These are phyloP conservation scores for Esox lucius DNA, from an alignment of 2,797 vertebrate genomes.

Conservation along the genomic window DNA sequence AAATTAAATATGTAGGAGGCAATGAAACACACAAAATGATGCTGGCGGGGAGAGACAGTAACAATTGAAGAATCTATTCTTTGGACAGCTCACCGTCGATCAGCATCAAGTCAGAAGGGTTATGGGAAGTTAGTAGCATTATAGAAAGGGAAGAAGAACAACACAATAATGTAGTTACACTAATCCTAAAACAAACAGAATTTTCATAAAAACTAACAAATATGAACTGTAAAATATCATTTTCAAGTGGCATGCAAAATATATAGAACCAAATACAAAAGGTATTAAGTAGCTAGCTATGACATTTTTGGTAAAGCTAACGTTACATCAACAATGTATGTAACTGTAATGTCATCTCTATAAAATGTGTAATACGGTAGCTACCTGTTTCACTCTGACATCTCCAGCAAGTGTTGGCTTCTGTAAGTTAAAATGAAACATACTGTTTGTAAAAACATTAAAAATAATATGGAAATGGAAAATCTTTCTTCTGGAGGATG, in stretches of 20 bases:
- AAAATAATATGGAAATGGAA: not conserved
- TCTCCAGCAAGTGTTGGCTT: slow-evolving; percentile 78
- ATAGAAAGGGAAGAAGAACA: slow-evolving; percentile 45
- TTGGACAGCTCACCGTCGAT: slow-evolving; percentile 70
- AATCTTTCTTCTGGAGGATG: not conserved
- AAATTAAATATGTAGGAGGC: not conserved
- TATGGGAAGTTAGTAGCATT: slow-evolving; percentile 64
- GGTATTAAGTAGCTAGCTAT: not conserved
- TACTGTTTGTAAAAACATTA: slow-evolving; percentile 25
- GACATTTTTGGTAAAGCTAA: not conserved
- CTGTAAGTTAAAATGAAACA: slow-evolving; percentile 67
- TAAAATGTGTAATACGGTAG: slow-evolving; percentile 10
- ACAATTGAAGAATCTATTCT: slow-evolving; percentile 22
- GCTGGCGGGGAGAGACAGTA: slow-evolving; percentile 12
- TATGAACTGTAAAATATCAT: not conserved
- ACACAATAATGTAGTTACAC: slow-evolving; percentile 35
- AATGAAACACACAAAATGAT: slow-evolving; percentile 8
- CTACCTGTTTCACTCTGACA: slow-evolving; percentile 79
- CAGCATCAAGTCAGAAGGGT: slow-evolving; percentile 62
- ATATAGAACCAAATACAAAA: not conserved
- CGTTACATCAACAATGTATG: not conserved
- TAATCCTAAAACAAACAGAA: slow-evolving; percentile 12
- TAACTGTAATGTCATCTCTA: not conserved
- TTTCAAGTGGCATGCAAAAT: not conserved
- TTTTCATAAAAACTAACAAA: not conserved